Percentiles rank a stretch among this genome's conserved stretches.
Evolutionary conservation across 2,888 invertebrate species (phyloP).

Genomic region (Spilarctia lutea): DNA sequence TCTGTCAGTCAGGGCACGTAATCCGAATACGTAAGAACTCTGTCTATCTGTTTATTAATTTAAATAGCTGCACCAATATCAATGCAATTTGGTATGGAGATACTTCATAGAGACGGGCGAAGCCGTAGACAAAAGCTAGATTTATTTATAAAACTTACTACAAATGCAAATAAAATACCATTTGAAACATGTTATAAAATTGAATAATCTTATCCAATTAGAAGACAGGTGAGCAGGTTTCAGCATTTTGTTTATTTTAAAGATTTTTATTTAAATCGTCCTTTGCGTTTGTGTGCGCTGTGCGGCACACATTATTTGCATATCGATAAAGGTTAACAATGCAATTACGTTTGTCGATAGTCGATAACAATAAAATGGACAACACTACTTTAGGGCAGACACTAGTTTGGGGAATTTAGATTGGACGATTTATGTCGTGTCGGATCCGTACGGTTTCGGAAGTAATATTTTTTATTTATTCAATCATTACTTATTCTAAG

Average conservation of each 20-base stretch:
- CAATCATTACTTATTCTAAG: too few species aligned
- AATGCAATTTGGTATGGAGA: too few species aligned
- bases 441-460: constrained; percentile 4
- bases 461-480: too few species aligned
- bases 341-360: constrained; percentile 64
- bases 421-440: constrained; percentile 26
- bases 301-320: constrained; percentile 55
- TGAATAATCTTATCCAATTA: constrained; percentile 33
- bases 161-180: not conserved
- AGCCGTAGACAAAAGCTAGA: too few species aligned
- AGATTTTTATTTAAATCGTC: constrained; percentile 32
- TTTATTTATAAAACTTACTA: too few species aligned
- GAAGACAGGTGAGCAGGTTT: constrained; percentile 31
- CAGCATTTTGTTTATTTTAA: constrained; percentile 17
- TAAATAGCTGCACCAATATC: too few species aligned
- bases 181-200: not conserved
- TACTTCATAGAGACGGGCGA: too few species aligned
- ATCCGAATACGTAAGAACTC: too few species aligned
- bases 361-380: constrained; percentile 61
- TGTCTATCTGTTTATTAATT: too few species aligned
- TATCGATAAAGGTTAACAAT: constrained; percentile 66
- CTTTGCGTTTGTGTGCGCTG: constrained; percentile 40
- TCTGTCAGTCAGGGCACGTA: too few species aligned
- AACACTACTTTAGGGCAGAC: constrained; percentile 24
- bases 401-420: constrained; percentile 29